Evolutionary conservation across 2,797 vertebrate species (phyloP).

Genomic region (Gila robusta): DNA sequence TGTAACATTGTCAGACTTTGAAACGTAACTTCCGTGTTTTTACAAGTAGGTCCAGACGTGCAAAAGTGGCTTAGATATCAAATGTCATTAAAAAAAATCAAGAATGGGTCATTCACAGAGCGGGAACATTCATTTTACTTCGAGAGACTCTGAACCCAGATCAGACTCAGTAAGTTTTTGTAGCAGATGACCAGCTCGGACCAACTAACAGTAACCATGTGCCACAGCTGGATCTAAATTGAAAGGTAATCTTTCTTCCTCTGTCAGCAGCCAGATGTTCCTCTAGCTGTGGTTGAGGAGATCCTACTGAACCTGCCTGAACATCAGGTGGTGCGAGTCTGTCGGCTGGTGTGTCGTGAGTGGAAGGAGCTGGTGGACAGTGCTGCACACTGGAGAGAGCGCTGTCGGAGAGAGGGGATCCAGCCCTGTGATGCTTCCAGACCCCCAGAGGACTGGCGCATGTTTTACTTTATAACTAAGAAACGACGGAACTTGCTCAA

Average conservation of each 20-base stretch:
- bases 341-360: constrained; percentile 82
- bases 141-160: background rate
- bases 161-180: background rate
- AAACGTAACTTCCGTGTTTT: background rate
- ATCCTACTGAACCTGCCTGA: constrained; percentile 83
- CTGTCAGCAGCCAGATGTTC: constrained; percentile 64
- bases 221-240: background rate
- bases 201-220: background rate
- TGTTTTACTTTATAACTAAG: constrained; percentile 83
- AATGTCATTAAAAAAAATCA: background rate
- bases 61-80: background rate
- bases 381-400: constrained; percentile 84
- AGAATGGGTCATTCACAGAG: background rate
- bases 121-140: background rate
- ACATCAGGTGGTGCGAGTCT: constrained; percentile 76
- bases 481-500: constrained; percentile 86
- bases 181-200: background rate
- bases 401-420: constrained; percentile 84
- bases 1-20: background rate
- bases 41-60: background rate
- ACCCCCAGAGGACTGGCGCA: constrained; percentile 78
- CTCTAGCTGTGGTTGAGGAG: constrained; percentile 83
- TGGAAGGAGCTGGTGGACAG: constrained; percentile 88
- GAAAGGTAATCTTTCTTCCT: background rate
- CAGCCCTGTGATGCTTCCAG: constrained; percentile 52